phyloP scores from a whole-genome alignment of 2,888 invertebrate genomes.

The Iselma pallidipennis region DNA sequence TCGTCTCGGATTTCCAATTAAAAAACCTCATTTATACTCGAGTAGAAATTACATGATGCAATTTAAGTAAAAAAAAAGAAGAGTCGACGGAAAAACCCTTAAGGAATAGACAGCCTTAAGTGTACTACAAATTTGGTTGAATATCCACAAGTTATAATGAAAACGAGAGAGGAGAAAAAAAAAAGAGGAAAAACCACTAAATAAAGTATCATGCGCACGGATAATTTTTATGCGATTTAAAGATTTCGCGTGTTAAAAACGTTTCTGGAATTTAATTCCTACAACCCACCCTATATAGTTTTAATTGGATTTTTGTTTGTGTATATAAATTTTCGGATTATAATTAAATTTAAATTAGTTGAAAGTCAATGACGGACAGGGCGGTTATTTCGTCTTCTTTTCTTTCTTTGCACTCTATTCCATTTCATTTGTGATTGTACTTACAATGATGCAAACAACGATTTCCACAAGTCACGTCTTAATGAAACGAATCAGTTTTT shows the following conservation, averaged over 20 bases:
- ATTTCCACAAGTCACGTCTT: conserved; percentile 25
- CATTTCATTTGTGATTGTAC: conserved; percentile 4
- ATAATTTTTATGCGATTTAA: conserved; percentile 57
- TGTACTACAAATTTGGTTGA: conserved; percentile 35
- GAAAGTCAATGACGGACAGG: conserved; percentile 33
- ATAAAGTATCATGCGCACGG: conserved; percentile 57
- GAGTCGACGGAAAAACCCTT: conserved; percentile 37
- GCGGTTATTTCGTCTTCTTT: neutral
- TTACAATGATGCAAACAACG: conserved; percentile 10
- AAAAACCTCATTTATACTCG: conserved; percentile 57
- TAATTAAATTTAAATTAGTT: conserved; percentile 48
- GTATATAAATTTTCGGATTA: conserved; percentile 49
- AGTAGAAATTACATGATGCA: conserved; percentile 56
- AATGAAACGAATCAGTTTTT: conserved; percentile 18
- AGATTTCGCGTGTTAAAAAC: conserved; percentile 56
- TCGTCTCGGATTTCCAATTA: conserved; percentile 55
- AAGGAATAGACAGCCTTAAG: conserved; percentile 46
- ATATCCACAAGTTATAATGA: conserved; percentile 41
- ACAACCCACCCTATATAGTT: conserved; percentile 27
- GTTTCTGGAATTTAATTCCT: conserved; percentile 55
- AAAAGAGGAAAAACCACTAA: conserved; percentile 37
- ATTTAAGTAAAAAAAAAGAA: too few species aligned
- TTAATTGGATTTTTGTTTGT: conserved; percentile 56
- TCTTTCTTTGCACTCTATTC: conserved; percentile 6
- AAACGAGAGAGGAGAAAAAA: neutral